A percentile compares a stretch with the other conserved stretches of the same genome.
phyloP scores from a whole-genome alignment of 2,113 vertebrate species.

The Pterophyllum scalare region DNA sequence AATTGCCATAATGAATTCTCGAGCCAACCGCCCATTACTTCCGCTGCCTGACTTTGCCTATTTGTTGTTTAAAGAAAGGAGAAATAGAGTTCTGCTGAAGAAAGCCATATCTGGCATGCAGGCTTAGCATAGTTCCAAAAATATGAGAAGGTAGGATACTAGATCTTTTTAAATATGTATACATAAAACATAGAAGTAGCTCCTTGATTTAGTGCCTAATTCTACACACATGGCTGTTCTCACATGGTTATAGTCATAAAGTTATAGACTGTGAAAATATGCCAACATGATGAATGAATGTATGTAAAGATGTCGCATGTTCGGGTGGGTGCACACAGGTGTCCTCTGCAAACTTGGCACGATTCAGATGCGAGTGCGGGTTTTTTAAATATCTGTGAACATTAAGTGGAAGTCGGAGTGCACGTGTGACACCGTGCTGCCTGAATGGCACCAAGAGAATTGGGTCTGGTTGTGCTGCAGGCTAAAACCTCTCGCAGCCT shows the following conservation, averaged over 20 bases:
- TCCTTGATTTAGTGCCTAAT: constrained; percentile 34
- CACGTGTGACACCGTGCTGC: constrained; percentile 59
- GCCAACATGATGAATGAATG: constrained; percentile 50
- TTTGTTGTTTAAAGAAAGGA: constrained; percentile 73
- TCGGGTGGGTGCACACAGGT: constrained; percentile 38
- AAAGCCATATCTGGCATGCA: constrained; percentile 54
- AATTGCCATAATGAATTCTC: constrained; percentile 81
- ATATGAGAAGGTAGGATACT: constrained; percentile 46
- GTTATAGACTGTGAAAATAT: constrained; percentile 57
- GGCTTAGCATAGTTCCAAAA: constrained; percentile 60
- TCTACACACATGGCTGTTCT: constrained; percentile 26
- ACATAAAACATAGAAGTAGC: constrained; percentile 44
- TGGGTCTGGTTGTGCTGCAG: constrained; percentile 70
- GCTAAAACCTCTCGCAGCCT: constrained; percentile 58
- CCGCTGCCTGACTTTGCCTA: constrained; percentile 75
- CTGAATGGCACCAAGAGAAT: constrained; percentile 70
- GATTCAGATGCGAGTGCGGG: constrained; percentile 3
- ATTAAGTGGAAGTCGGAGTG: constrained; percentile 52
- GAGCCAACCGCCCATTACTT: constrained; percentile 80
- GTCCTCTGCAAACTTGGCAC: constrained; percentile 18
- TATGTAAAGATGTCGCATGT: constrained; percentile 45
- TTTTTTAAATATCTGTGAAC: constrained; percentile 59
- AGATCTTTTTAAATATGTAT: constrained; percentile 53
- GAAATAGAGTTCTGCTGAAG: constrained; percentile 66
- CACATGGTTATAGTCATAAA: constrained; percentile 3